phyloP scores from a whole-genome alignment of 2,888 invertebrate species.

The Plagodis pulveraria region DNA sequence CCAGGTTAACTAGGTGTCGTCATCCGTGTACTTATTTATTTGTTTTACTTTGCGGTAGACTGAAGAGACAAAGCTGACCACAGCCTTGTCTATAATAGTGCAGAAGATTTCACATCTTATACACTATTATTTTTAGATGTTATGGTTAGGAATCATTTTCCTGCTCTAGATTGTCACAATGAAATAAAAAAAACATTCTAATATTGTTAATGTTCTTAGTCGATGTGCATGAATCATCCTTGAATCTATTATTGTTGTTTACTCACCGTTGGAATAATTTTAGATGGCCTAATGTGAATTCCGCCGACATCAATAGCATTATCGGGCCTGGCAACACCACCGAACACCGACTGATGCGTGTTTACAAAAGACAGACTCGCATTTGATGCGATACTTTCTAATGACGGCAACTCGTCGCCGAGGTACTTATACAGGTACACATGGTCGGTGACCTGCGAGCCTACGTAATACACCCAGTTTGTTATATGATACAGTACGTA shows the following conservation, averaged over 20 bases:
- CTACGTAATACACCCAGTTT: constrained; percentile 78
- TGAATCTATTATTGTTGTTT: constrained; percentile 24
- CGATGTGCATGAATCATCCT: constrained; percentile 16
- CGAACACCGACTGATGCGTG: constrained; percentile 87
- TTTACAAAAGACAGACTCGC: constrained; percentile 86
- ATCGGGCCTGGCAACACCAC: constrained; percentile 83
- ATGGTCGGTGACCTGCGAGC: constrained; percentile 75
- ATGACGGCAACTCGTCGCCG: constrained; percentile 80
- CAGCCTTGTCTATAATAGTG: too few relatives aligned
- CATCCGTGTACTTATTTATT: too few relatives aligned
- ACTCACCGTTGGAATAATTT: constrained; percentile 80
- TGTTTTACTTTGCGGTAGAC: too few relatives aligned
- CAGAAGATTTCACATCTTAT: too few relatives aligned
- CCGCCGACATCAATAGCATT: constrained; percentile 88
- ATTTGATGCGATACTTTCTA: constrained; percentile 83
- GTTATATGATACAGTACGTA: constrained; percentile 70
- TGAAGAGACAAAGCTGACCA: too few relatives aligned
- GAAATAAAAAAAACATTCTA: constrained; percentile 1
- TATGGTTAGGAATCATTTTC: too few relatives aligned
- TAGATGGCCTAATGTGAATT: constrained; percentile 82
- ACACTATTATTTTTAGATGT: too few relatives aligned
- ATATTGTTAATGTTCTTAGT: constrained; percentile 2
- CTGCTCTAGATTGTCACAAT: not conserved
- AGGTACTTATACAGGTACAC: constrained; percentile 77
- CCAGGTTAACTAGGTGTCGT: too few relatives aligned